phyloP scores from a whole-genome alignment of 1,140 invertebrate genomes.

The Delia radicum region DNA sequence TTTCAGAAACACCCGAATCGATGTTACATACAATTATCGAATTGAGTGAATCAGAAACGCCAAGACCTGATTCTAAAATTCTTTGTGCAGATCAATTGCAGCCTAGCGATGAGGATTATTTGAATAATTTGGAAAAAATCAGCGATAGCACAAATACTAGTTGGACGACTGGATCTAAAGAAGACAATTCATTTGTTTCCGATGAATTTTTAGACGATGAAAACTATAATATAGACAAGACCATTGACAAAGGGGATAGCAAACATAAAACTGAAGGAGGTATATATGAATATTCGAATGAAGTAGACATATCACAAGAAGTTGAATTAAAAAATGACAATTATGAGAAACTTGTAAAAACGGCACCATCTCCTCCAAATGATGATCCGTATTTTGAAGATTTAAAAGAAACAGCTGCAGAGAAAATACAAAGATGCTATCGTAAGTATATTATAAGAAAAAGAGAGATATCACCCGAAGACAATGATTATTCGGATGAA shows the following conservation, averaged over 20 bases:
- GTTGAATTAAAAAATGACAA: background rate
- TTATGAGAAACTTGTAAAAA: background rate
- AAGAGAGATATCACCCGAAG: background rate
- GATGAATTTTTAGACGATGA: constrained; percentile 10
- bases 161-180: background rate
- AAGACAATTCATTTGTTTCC: background rate
- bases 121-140: background rate
- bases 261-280: background rate
- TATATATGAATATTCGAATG: background rate
- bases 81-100: background rate
- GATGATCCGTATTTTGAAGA: background rate
- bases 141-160: background rate
- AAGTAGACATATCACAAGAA: background rate
- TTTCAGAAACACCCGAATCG: background rate
- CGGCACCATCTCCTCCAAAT: background rate
- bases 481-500: background rate
- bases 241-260: background rate
- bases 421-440: background rate
- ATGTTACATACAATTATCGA: constrained; percentile 16
- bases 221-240: background rate
- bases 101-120: background rate
- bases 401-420: background rate
- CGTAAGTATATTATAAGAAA: too few species aligned
- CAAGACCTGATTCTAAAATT: too few species aligned
- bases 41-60: constrained; percentile 4